A percentile compares a stretch with the other conserved stretches of the same genome.
Conservation (phyloP, 2,113 vertebrate genomes). For the Pterophyllum scalare region DNA sequence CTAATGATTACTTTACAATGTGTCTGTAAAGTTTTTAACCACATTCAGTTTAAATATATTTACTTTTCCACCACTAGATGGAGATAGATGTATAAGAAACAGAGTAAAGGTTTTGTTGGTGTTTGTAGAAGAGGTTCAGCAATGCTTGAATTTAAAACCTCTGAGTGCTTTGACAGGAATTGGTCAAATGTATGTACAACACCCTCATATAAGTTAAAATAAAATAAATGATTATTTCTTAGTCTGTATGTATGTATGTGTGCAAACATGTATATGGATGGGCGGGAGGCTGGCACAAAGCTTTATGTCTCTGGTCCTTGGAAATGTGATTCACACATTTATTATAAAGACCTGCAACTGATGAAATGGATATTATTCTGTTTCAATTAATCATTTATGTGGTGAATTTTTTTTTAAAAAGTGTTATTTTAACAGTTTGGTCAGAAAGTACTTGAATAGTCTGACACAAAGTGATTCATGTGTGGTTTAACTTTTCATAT, state of each 20-base stretch:
- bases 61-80: slow-evolving; percentile 63
- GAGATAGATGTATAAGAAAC: slow-evolving; percentile 11
- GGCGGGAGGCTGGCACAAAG: slow-evolving; percentile 82
- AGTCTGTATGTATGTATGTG: background rate
- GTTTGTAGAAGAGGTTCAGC: slow-evolving; percentile 1
- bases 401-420: background rate
- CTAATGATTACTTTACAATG: background rate
- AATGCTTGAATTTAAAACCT: background rate
- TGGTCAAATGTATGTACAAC: background rate
- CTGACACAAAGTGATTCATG: background rate
- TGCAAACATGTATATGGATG: slow-evolving; percentile 78
- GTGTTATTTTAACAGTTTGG: background rate
- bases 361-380: background rate
- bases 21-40: background rate
- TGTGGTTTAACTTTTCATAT: background rate
- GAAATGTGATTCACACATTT: slow-evolving; percentile 70
- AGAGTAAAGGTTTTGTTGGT: background rate
- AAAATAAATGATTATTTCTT: background rate
- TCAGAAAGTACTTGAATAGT: background rate
- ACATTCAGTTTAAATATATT: background rate
- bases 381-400: background rate
- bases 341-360: background rate
- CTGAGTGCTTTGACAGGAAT: background rate
- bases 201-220: background rate
- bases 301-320: slow-evolving; percentile 70